Base-by-base conservation (phyloP, 2,888 invertebrate genomes). In the Aphrophora alni region DNA sequence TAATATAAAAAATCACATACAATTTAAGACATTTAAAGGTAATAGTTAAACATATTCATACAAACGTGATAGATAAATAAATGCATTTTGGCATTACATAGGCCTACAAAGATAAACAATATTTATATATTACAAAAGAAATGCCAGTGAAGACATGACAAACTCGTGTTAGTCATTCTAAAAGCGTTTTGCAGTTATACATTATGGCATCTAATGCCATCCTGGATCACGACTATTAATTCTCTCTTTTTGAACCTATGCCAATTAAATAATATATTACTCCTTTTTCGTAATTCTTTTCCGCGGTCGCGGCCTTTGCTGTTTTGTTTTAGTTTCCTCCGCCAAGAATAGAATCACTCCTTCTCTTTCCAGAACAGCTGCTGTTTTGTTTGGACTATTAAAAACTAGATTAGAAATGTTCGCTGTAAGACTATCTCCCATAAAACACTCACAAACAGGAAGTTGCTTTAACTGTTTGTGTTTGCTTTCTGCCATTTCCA, bases 241-340 rank as follows among this genome's bases (percentile, higher is more conserved):
- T 44, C 59, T 59, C 59, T 59, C 59, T 21, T 59, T 59, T 59
- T 59, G 59, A 59, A 59, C 10, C 59, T 21, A n/a, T 59, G 59
- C 59, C 59, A 59, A 59, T 59, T 59, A 59, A 59, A 59, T 59
- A 59, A 59, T 59, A 59, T 59, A 59, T 59, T 59, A 59, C 59
- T 21, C 59, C 59, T 59, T 59, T 59, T 59, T 59, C 59, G 59
- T 59, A 59, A 59, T 59, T 59, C 59, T 59, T 59, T 59, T 59
- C 59, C 59, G 59, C 21, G 59, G 59, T 59, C 59, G 59, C 21
- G 59, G 59, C 59, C 59, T 59, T 59, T 59, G 59, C 59, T 21
- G 59, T 59, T 59, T 59, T 59, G 59, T 59, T 59, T 59, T 59
- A 59, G 12, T 59, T 59, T 21, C 59, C 59, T 44, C 12, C 59